Percentiles rank a stretch among this genome's conserved stretches.
These are phyloP conservation scores for Acheta domesticus DNA, from an alignment of 2,888 invertebrate species.

Conservation along the genomic window DNA sequence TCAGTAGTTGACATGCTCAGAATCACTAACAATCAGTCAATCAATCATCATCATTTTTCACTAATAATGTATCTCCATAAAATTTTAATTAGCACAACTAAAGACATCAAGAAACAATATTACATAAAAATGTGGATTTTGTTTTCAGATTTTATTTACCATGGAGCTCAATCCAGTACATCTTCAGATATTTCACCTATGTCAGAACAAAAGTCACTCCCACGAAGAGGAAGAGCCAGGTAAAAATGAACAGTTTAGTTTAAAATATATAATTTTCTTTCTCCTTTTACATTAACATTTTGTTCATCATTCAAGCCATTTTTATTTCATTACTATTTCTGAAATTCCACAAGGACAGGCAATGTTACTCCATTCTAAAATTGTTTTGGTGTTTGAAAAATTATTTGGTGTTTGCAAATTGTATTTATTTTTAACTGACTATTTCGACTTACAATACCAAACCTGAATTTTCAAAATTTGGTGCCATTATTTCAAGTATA, in stretches of 20 bases:
- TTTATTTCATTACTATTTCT: too few relatives aligned
- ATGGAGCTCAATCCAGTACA: conserved; percentile 71
- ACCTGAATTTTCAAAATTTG: too few relatives aligned
- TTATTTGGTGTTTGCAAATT: background rate
- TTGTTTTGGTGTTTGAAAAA: background rate
- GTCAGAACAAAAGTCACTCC: conserved; percentile 73
- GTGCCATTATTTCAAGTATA: too few relatives aligned
- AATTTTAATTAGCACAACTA: too few relatives aligned
- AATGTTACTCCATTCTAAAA: background rate
- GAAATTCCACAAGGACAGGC: background rate
- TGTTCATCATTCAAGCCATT: background rate
- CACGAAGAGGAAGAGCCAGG: conserved; percentile 68
- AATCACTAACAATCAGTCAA: too few relatives aligned
- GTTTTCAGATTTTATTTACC: conserved; percentile 65
- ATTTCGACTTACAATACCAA: too few relatives aligned
- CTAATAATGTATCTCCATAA: too few relatives aligned
- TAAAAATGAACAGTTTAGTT: conserved; percentile 44
- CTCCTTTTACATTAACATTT: background rate
- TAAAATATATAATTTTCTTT: background rate
- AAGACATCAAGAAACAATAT: too few relatives aligned
- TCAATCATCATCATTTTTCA: too few relatives aligned
- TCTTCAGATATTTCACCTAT: conserved; percentile 74
- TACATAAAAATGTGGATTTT: background rate
- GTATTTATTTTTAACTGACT: too few relatives aligned
- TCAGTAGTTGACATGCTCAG: too few relatives aligned